Conservation (phyloP, 2,888 invertebrate genomes). For the Autographa gamma region DNA sequence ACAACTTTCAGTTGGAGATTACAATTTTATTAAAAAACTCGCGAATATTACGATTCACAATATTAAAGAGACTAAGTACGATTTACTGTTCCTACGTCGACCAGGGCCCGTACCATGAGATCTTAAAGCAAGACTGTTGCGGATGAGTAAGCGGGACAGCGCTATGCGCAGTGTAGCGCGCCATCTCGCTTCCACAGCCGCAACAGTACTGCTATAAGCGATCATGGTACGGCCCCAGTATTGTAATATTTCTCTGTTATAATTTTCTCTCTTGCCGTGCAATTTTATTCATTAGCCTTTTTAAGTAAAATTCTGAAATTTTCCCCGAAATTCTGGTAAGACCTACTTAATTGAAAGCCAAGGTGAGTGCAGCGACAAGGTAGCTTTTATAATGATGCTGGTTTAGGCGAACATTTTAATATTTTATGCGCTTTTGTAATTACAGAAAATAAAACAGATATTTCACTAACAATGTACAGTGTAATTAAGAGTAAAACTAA, state of each 20-base stretch:
- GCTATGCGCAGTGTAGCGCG: no score
- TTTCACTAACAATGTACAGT: no score
- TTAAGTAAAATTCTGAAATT: not conserved
- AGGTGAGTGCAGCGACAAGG: not conserved
- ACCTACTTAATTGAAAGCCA: not conserved
- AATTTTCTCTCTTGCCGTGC: not conserved
- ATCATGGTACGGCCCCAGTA: not conserved
- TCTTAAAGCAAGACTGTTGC: no score
- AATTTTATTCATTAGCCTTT: slow-evolving; percentile 1
- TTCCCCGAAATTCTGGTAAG: not conserved
- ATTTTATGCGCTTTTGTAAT: no score
- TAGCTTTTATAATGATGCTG: not conserved
- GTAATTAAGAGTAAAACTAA: no score
- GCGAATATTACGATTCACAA: slow-evolving; percentile 50
- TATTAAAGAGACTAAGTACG: slow-evolving; percentile 51
- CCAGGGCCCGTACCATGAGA: not conserved
- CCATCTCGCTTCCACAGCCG: no score
- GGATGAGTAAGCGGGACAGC: no score
- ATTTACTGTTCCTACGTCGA: slow-evolving; percentile 33
- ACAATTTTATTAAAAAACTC: slow-evolving; percentile 66
- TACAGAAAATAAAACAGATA: no score
- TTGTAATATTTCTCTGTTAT: slow-evolving; percentile 13
- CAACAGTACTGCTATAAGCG: no score
- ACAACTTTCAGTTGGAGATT: slow-evolving; percentile 55
- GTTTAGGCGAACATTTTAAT: no score